Base-by-base conservation (phyloP, 2,888 invertebrate genomes). In the Cryptus armator region DNA sequence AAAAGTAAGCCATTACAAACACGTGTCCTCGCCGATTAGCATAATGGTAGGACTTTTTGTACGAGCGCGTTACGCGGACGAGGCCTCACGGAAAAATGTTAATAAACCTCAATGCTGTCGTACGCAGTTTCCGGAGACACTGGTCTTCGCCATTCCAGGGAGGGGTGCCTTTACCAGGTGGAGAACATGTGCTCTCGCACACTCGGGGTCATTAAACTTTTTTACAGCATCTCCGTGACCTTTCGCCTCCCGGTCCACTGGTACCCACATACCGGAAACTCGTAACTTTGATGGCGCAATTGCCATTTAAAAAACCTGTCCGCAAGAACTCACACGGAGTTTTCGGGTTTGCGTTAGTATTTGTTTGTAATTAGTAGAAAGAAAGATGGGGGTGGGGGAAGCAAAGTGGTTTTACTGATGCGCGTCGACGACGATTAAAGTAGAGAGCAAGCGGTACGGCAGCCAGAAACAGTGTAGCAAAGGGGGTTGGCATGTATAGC, bases 21-120 rank as follows among this genome's bases (percentile, higher is more conserved):
- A 92, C 91, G 92, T 92, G 92, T 91, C 92, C 88, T 91, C 88
- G 85, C 80, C 89, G 90, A 91, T 92, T 92, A 92, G 91, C 92
- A 92, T 92, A 92, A 92, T 89, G 90, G 86, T 76, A 76, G 83
- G 87, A 85, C 88, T 90, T 89, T 90, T 90, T 87, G 59, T 59
- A 78, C 29, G 44, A 19, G 12, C 62, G 67, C 12, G 56, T 46
- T 48, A 59, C 43, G 62, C 43, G 71, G 78, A 51, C 51, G 56
- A 81, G 81, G 77, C 81, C 81, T 85, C 80, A 85, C 81, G 86
- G 71, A 86, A 88, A 88, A 90, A 90, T 90, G 89, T 89, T 91
- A 91, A 91, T 91, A 89, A 85, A 76, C 87, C 82, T 37, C 77
- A 59, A 75, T 78, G 84, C 86, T 85, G 86, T 88, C 89, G 85